A percentile compares a stretch with the other conserved stretches of the same genome.
These are phyloP conservation scores for Hypotaenidia okinawae DNA, from an alignment of 2,797 vertebrate genomes.

Conservation along the genomic window DNA sequence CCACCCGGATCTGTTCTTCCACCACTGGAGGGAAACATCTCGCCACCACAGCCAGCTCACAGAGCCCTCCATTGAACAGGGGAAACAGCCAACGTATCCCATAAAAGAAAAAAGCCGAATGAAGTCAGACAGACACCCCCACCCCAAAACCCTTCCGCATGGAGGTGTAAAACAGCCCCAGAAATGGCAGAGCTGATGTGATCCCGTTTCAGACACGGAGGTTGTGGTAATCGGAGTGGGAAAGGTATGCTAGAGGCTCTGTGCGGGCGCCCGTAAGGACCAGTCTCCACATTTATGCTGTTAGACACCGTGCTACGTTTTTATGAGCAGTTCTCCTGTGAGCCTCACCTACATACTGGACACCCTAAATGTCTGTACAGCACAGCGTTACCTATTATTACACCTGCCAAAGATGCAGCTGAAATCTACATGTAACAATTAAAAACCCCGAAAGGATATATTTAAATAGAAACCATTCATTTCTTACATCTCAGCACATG, in stretches of 20 bases:
- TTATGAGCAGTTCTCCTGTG: slow-evolving; percentile 43
- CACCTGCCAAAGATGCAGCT: slow-evolving; percentile 1
- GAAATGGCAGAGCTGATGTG: background rate
- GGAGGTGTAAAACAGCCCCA: background rate
- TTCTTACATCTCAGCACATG: slow-evolving; percentile 66
- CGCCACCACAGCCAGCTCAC: background rate
- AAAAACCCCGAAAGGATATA: background rate
- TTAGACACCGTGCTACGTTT: background rate
- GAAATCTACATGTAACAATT: background rate
- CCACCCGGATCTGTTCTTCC: background rate
- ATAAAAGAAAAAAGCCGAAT: background rate
- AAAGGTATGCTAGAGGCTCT: slow-evolving; percentile 30
- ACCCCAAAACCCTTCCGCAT: background rate
- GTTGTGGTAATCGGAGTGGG: background rate
- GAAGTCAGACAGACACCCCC: background rate
- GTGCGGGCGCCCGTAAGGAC: background rate
- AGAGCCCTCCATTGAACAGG: background rate
- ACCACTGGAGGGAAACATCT: slow-evolving; percentile 63
- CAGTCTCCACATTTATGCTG: background rate
- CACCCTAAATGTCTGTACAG: background rate
- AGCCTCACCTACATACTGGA: slow-evolving; percentile 31
- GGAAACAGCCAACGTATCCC: background rate
- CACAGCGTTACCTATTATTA: background rate
- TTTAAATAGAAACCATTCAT: slow-evolving; percentile 51
- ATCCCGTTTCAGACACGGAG: background rate